Percentiles rank a stretch among this genome's conserved stretches.
These are phyloP conservation scores for Carapus acus DNA, from an alignment of 2,797 vertebrate genomes.

Conservation along the genomic window DNA sequence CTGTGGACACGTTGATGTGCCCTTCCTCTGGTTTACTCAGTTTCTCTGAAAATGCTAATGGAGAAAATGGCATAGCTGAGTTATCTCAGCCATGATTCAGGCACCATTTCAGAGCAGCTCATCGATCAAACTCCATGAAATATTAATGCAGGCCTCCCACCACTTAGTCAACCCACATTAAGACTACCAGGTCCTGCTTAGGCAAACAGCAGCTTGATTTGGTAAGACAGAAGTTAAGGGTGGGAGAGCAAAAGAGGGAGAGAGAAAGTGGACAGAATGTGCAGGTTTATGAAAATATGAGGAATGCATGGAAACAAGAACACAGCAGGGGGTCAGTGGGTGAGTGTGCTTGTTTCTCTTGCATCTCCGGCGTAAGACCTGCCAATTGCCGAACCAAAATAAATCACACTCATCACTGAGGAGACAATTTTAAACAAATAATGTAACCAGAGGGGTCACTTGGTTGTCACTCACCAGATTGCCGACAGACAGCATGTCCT, in stretches of 20 bases:
- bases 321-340: slow-evolving; percentile 12
- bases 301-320: slow-evolving; percentile 23
- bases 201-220: slow-evolving; percentile 36
- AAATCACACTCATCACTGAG: slow-evolving; percentile 34
- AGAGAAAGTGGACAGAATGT: slow-evolving; percentile 23
- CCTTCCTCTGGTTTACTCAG: slow-evolving; percentile 10
- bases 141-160: slow-evolving; percentile 63
- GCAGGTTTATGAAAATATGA: slow-evolving; percentile 18
- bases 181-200: slow-evolving; percentile 43
- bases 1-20: neutral
- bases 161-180: slow-evolving; percentile 47
- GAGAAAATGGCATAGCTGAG: slow-evolving; percentile 36
- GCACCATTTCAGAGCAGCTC: slow-evolving; percentile 61
- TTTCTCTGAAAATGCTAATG: slow-evolving; percentile 25
- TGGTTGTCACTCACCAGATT: slow-evolving; percentile 85
- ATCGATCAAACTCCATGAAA: slow-evolving; percentile 65
- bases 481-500: slow-evolving; percentile 85
- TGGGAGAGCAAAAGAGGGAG: slow-evolving; percentile 6
- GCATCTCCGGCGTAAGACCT: slow-evolving; percentile 39
- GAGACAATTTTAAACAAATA: too few relatives aligned
- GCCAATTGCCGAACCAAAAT: slow-evolving; percentile 53
- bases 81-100: slow-evolving; percentile 45
- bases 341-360: slow-evolving; percentile 33
- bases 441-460: slow-evolving; percentile 4
- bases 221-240: slow-evolving; percentile 31